Evolutionary conservation across 2,113 vertebrate species (phyloP).

Genomic region (Vanacampus margaritifer): DNA sequence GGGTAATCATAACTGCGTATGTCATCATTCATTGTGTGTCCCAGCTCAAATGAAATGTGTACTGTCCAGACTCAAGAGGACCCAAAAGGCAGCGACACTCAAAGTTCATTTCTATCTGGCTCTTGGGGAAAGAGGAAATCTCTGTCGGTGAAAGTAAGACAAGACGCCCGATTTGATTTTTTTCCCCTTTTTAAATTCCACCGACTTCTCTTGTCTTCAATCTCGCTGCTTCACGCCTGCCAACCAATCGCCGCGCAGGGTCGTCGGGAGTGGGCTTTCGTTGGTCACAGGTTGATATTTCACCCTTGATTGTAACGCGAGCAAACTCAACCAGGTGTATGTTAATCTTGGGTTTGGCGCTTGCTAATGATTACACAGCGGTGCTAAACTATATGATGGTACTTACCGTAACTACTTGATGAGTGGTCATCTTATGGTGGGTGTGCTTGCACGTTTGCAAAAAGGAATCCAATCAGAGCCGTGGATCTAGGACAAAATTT

Average conservation of each 20-base stretch:
- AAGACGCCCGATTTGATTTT: slow-evolving; percentile 41
- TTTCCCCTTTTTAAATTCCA: slow-evolving; percentile 14
- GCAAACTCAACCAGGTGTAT: slow-evolving; percentile 38
- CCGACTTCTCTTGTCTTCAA: slow-evolving; percentile 42
- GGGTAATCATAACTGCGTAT: not conserved
- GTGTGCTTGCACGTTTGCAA: slow-evolving; percentile 12
- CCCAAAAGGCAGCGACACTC: slow-evolving; percentile 73
- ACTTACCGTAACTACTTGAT: slow-evolving; percentile 26
- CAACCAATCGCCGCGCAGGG: slow-evolving; percentile 47
- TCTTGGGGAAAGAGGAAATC: slow-evolving; percentile 80
- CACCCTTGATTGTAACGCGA: slow-evolving; percentile 36
- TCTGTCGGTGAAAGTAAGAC: slow-evolving; percentile 77
- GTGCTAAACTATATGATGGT: slow-evolving; percentile 31
- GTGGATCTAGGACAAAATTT: slow-evolving; percentile 14
- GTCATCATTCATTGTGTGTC: slow-evolving; percentile 6
- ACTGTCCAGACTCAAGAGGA: slow-evolving; percentile 77
- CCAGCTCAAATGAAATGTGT: slow-evolving; percentile 66
- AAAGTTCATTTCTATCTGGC: slow-evolving; percentile 77
- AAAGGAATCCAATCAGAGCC: slow-evolving; percentile 41
- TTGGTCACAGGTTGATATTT: slow-evolving; percentile 54
- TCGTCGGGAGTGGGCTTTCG: slow-evolving; percentile 50
- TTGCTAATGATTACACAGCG: slow-evolving; percentile 44
- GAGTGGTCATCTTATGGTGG: slow-evolving; percentile 44
- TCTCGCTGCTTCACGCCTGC: slow-evolving; percentile 46
- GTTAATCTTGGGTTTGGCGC: slow-evolving; percentile 45